Evolutionary conservation across 2,113 vertebrate species (phyloP).

Genomic region (Atrichornis clamosus): DNA sequence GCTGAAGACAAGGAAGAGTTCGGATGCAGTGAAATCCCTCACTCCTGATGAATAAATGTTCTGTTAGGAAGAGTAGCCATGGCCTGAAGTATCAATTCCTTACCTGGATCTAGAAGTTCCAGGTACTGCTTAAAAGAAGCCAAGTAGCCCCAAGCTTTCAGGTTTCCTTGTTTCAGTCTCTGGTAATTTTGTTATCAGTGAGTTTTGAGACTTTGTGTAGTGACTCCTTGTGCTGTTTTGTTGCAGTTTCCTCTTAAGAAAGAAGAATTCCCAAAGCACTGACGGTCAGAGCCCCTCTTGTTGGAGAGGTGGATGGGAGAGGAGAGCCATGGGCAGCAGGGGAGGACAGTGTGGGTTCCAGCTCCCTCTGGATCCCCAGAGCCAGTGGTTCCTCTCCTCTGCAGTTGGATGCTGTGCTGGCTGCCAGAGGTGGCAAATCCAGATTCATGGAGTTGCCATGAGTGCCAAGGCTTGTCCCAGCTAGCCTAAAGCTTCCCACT

Average conservation of each 20-base stretch:
- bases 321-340: neutral
- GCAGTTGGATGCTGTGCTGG: neutral
- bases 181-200: neutral
- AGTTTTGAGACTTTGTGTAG: neutral
- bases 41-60: neutral
- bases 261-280: neutral
- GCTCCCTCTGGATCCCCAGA: neutral
- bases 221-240: neutral
- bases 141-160: neutral
- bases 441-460: neutral
- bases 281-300: neutral
- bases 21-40: neutral
- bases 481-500: neutral
- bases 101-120: neutral
- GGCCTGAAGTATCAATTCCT: neutral
- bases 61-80: neutral
- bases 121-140: neutral
- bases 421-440: neutral
- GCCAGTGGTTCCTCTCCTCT: neutral
- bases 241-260: neutral
- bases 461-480: neutral
- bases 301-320: neutral
- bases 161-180: rapidly evolving
- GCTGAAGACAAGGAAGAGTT: neutral
- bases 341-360: neutral